Base-by-base conservation (phyloP, 2,113 vertebrate genomes). In the Nycticorax nycticorax region DNA sequence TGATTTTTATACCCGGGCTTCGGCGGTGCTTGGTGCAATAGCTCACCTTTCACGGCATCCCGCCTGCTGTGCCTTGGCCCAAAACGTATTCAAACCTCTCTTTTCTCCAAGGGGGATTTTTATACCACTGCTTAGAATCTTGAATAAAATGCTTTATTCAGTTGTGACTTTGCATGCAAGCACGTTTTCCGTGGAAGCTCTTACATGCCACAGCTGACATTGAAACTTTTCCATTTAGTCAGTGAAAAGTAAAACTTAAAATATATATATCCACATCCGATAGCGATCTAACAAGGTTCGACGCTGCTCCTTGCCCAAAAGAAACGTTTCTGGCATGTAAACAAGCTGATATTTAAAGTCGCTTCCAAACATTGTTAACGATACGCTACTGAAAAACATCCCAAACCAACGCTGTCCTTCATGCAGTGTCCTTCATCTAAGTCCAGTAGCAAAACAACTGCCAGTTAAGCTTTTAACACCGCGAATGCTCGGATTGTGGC, bases 321-420 rank as follows among this genome's bases (percentile, higher is more conserved):
- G n/a, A 71, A 94, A 60, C 13, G 13, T 62, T 96, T 80, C 96
- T 96, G 91, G 94, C 87, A 47, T 89, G 93, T 96, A 91, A 97
- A 97, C 43, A 59, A 57, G 53, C 66, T 77, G 76, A 94, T 95
- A 89, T 89, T 91, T 94, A 82, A 95, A 96, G 84, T 73, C 55
- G 43, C 63, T 96, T 96, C 84, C 43, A 83, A 95, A 93, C 63
- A 79, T 47, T 12, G 23, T 45, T 85, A 85, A 93, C 32, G 63
- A 62, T 15, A 76, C 3, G 21, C 68, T 63, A 93, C 67, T 76
- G 77, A 83, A 88, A 94, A 88, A 57, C 53, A 57, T 87, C 74
- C 72, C 60, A 37, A 94, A 92, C 56, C 59, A 82, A 77, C 84
- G 47, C 41, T 32, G 95, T 84, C 95, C 96, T 96, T 96, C 92